Evolutionary conservation across 2,797 vertebrate species (phyloP).

Genomic region (Distichodus sexfasciatus): DNA sequence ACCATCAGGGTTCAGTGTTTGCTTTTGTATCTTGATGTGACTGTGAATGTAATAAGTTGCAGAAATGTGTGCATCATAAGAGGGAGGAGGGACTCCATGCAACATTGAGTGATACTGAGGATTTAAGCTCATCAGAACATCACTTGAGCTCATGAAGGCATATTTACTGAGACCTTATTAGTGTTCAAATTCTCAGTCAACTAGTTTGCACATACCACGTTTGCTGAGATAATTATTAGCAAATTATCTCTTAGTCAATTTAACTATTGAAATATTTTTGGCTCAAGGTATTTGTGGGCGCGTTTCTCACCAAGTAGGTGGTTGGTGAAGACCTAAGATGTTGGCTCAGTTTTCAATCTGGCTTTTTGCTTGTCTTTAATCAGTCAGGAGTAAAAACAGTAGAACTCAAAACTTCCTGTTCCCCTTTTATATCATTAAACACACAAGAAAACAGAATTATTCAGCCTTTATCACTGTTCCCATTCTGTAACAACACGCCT

Average conservation of each 20-base stretch:
- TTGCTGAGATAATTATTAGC: no score
- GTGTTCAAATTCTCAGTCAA: slow-evolving; percentile 16
- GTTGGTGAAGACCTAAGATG: slow-evolving; percentile 17
- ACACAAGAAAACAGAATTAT: not conserved
- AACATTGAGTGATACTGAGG: slow-evolving; percentile 21
- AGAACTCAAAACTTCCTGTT: not conserved
- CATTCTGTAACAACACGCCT: slow-evolving; percentile 3
- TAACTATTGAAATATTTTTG: no score
- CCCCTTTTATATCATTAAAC: no score
- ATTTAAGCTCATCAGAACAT: slow-evolving; percentile 27
- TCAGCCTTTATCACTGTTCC: slow-evolving; percentile 5
- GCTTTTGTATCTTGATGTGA: slow-evolving; percentile 20
- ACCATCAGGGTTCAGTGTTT: not conserved
- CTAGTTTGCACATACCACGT: slow-evolving; percentile 31
- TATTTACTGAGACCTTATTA: slow-evolving; percentile 29
- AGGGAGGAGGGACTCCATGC: no score
- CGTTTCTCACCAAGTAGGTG: not conserved
- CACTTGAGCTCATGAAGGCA: slow-evolving; percentile 41
- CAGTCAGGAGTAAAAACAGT: not conserved
- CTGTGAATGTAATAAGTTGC: no score
- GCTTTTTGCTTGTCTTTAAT: not conserved
- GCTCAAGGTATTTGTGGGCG: no score
- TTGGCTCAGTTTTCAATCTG: slow-evolving; percentile 18
- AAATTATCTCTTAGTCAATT: no score
- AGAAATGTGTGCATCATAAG: no score